Percentiles rank a stretch among this genome's conserved stretches.
Conservation (phyloP, 2,888 invertebrate species). For the Pammene aurita region DNA sequence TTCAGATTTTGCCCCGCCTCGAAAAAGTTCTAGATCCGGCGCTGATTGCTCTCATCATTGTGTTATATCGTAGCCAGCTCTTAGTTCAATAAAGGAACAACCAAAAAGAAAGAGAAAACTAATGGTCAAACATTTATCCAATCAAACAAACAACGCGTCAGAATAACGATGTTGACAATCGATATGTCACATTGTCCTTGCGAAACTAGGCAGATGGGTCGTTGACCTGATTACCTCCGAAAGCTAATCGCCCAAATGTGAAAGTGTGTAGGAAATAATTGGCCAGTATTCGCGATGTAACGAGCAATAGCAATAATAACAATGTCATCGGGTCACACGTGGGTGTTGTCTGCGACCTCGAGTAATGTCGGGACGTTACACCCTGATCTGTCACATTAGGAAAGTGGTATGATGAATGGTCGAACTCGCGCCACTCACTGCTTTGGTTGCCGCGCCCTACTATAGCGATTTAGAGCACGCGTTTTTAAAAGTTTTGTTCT, state of each 20-base stretch:
- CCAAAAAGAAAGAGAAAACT: slow-evolving; percentile 15
- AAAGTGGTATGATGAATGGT: slow-evolving; percentile 17
- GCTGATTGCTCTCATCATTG: too few species aligned
- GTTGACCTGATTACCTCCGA: slow-evolving; percentile 58
- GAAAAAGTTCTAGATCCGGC: too few species aligned
- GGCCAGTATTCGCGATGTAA: slow-evolving; percentile 62
- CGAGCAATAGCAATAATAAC: slow-evolving; percentile 61
- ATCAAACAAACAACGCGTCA: slow-evolving; percentile 15
- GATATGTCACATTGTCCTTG: slow-evolving; percentile 55
- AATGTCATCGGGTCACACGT: slow-evolving; percentile 71
- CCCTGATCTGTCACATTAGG: slow-evolving; percentile 22
- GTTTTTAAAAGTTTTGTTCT: too few species aligned
- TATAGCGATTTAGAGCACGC: neutral
- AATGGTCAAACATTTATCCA: slow-evolving; percentile 1
- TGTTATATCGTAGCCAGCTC: too few species aligned
- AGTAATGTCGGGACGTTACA: slow-evolving; percentile 41
- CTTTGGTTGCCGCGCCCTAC: neutral
- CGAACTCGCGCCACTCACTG: neutral
- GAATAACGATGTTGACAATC: slow-evolving; percentile 24
- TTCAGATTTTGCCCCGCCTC: too few species aligned
- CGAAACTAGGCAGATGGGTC: slow-evolving; percentile 68
- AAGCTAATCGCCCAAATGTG: slow-evolving; percentile 54
- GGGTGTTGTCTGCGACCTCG: slow-evolving; percentile 52
- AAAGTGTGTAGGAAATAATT: slow-evolving; percentile 78
- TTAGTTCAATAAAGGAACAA: too few species aligned